Evolutionary conservation across 92 coral and sea anemone genomes (phyloP).

Genomic region (Chrysogorgia sp.): DNA sequence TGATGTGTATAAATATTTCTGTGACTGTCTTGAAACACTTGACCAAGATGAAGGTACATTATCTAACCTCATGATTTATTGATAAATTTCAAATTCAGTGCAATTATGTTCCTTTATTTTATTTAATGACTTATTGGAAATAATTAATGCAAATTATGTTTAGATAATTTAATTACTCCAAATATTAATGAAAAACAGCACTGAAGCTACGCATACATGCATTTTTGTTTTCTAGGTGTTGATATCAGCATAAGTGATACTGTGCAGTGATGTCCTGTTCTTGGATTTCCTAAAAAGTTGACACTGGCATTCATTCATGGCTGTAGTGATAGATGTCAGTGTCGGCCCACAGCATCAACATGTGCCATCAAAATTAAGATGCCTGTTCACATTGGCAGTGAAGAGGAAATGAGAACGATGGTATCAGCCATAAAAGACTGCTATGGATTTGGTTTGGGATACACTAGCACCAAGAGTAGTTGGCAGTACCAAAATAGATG

Average conservation of each 20-base stretch:
- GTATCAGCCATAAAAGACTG: conserved; percentile 12
- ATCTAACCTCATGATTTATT: background rate
- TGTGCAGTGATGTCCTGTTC: background rate
- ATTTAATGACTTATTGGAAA: too few species aligned
- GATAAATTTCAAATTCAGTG: too few species aligned
- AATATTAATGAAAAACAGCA: too few species aligned
- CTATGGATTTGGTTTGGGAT: conserved; percentile 40
- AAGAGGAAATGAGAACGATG: conserved; percentile 22
- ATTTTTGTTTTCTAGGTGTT: background rate
- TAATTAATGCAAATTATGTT: too few species aligned
- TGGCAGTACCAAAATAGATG: too few species aligned
- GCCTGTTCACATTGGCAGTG: conserved; percentile 34
- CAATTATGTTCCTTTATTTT: too few species aligned
- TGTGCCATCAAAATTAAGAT: background rate
- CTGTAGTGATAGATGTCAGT: conserved; percentile 11
- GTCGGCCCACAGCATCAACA: conserved; percentile 38
- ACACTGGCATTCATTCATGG: conserved; percentile 34
- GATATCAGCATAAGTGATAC: background rate
- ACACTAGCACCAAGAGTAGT: too few species aligned
- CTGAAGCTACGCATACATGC: too few species aligned
- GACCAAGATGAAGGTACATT: too few species aligned
- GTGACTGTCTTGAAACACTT: too few species aligned
- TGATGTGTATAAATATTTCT: conserved; percentile 16
- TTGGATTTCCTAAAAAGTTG: background rate
- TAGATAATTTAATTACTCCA: too few species aligned